A percentile compares a stretch with the other conserved stretches of the same genome.
phyloP scores from a whole-genome alignment of 2,113 vertebrate genomes.

The Montifringilla adamsi region DNA sequence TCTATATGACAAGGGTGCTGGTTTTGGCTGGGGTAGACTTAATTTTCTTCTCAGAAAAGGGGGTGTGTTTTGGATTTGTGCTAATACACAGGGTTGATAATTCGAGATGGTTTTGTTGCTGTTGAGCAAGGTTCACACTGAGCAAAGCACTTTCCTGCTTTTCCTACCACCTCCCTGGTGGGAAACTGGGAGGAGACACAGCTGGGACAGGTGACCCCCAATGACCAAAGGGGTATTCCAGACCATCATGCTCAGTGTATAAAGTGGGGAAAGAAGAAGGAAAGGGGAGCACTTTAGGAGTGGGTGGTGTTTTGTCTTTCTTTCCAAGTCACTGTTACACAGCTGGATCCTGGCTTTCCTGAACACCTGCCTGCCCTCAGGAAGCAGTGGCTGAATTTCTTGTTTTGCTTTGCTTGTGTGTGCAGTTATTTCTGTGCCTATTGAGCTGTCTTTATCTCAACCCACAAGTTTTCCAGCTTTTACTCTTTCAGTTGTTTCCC shows the following conservation, averaged over 20 bases:
- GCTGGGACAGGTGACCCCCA: no score
- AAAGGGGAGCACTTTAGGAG: background rate
- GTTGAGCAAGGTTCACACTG: background rate
- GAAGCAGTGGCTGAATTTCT: background rate
- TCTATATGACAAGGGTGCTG: background rate
- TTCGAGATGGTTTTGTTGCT: rapidly evolving
- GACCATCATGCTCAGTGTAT: no score
- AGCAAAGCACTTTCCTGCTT: background rate
- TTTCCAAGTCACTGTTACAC: no score
- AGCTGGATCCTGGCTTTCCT: background rate
- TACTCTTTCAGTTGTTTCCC: background rate
- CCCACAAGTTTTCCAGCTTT: background rate
- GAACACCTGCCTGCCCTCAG: no score
- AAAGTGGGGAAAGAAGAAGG: background rate
- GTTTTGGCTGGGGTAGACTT: background rate
- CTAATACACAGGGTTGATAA: background rate
- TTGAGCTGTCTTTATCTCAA: background rate
- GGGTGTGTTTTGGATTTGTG: background rate
- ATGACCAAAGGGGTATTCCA: background rate
- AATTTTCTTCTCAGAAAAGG: background rate
- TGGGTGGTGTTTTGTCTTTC: background rate
- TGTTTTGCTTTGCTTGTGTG: background rate
- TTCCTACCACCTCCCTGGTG: rapidly evolving
- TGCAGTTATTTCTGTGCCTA: background rate
- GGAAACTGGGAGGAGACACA: background rate